Conservation (phyloP, 37 sponge, comb jelly and placozoan genomes). For the Theonella swinhoei region DNA sequence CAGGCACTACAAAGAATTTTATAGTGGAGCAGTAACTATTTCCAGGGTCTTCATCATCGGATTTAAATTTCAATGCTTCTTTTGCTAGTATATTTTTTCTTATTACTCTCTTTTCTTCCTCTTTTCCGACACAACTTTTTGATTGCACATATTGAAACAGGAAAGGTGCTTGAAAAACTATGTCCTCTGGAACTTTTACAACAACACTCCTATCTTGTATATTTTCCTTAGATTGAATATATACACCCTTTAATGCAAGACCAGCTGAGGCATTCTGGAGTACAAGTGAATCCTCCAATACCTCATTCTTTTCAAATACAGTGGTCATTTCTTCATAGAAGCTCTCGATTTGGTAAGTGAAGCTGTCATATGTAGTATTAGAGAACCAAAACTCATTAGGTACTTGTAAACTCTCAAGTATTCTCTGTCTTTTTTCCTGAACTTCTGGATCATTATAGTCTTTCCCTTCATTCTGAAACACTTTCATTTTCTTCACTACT, state of each 20-base stretch:
- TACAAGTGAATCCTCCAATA: neutral
- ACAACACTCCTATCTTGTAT: neutral
- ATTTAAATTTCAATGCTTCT: too few relatives aligned
- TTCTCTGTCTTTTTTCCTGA: neutral
- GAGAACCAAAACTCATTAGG: neutral
- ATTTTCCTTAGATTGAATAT: too few relatives aligned
- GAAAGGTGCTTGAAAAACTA: neutral
- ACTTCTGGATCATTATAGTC: neutral
- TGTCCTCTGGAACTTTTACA: neutral
- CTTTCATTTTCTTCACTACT: neutral
- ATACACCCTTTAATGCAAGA: neutral
- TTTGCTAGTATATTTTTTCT: too few relatives aligned
- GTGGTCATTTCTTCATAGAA: neutral
- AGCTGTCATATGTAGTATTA: neutral
- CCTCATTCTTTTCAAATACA: neutral
- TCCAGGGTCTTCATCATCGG: neutral
- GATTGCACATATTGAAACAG: neutral
- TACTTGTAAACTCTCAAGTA: neutral
- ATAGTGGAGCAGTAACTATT: neutral
- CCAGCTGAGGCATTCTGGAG: neutral
- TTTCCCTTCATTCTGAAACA: neutral
- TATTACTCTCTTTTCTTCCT: neutral
- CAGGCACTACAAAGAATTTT: neutral
- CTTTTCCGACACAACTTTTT: neutral
- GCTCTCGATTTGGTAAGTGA: too few relatives aligned